phyloP scores from a whole-genome alignment of 1,140 invertebrate species.

The Colletes latitarsis region DNA sequence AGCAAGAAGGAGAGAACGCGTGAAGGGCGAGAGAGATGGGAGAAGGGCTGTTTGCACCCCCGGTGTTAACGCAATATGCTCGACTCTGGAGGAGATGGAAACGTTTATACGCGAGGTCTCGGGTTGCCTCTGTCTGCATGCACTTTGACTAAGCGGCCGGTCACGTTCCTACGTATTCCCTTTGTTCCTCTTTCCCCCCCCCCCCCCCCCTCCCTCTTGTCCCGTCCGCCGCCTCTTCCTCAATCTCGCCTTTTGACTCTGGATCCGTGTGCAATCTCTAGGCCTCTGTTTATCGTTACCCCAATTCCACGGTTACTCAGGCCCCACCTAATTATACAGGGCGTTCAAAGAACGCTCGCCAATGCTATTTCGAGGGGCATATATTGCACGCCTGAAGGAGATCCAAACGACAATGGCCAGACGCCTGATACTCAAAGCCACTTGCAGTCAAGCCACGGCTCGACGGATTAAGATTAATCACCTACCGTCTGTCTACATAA shows the following conservation, averaged over 20 bases:
- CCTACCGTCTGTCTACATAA: too few relatives aligned
- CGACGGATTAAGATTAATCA: too few relatives aligned
- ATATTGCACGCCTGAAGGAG: too few relatives aligned
- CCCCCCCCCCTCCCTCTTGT: not conserved
- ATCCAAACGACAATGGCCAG: too few relatives aligned
- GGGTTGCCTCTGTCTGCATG: slow-evolving; percentile 50
- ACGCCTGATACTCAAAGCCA: too few relatives aligned
- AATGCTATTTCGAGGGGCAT: too few relatives aligned
- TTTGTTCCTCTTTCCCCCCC: slow-evolving; percentile 18
- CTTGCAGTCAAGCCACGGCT: too few relatives aligned
- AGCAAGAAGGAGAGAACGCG: slow-evolving; percentile 36
- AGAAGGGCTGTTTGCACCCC: slow-evolving; percentile 77
- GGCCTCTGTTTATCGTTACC: slow-evolving; percentile 15
- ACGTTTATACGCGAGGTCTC: slow-evolving; percentile 61
- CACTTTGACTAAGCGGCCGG: slow-evolving; percentile 45
- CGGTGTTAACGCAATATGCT: slow-evolving; percentile 74
- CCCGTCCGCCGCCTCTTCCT: too few relatives aligned
- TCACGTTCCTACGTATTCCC: slow-evolving; percentile 37
- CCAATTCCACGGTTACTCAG: not conserved
- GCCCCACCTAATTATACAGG: not conserved
- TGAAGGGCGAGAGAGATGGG: slow-evolving; percentile 43
- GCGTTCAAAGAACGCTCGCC: not conserved
- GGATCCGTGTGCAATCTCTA: slow-evolving; percentile 1
- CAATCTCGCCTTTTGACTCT: not conserved
- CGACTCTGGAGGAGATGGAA: slow-evolving; percentile 57